Base-by-base conservation (phyloP, 1,140 invertebrate genomes). In the Heliconius melpomene region DNA sequence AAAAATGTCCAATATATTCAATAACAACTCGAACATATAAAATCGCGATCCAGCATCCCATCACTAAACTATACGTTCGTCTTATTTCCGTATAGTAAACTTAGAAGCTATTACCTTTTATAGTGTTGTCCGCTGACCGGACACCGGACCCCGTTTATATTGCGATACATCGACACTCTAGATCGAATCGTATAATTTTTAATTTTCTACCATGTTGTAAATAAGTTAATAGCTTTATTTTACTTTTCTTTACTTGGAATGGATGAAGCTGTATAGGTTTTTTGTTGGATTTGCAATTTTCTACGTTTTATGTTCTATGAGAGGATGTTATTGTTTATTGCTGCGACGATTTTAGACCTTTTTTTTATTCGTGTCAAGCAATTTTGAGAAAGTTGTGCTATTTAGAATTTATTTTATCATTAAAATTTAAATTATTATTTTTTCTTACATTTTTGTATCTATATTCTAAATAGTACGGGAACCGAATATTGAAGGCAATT, bases 81-180 rank as follows among this genome's bases (percentile, higher is more conserved):
- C 72, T 79, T 82, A 82, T 82, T 79, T 78, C 82, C 78, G 72
- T 77, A 78, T 72, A 79, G 77, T 81, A 83, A 79, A 83, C 38
- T 80, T 60, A 66, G 80, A 60, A 73, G 78, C 79, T 78, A 75
- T 83, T 73, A 77, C 79, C 75, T 83, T 83, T 83, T 83, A 83
- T 72, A 60, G 66, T 38, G 74, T 72, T 74, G 74, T 83, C 74
- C 46, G 79, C 70, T 77, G 75, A 81, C 79, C 74, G 57, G 66
- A 76, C 46, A 52, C 26, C 40, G 26, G 71, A 60, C 29, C 60
- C 66, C 74, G 74, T 73, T 78, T 78, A 73, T 71, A 73, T 74
- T 38, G n/a, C 72, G 29, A 77, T 46, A 77, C 36, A 7, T 36
- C 60, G 75, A 77, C 60, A 77, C 23, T 77, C 38, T 3, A 23